phyloP scores from a whole-genome alignment of 2,113 vertebrate species.

The Ranitomeya variabilis region DNA sequence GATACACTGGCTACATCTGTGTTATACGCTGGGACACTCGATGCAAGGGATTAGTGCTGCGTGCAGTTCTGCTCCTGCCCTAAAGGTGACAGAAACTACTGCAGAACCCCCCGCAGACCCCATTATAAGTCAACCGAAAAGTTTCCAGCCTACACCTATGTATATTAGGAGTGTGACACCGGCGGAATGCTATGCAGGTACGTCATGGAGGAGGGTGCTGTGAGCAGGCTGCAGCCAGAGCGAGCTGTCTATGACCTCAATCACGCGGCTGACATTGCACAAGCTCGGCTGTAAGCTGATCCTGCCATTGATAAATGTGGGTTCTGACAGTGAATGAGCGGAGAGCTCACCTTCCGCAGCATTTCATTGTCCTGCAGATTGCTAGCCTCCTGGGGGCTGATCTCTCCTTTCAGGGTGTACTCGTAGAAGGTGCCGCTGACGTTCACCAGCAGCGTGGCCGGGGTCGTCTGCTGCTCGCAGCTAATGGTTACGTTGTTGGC shows the following conservation, averaged over 20 bases:
- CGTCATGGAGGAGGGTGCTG: neutral
- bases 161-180: neutral
- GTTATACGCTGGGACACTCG: no score
- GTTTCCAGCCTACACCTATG: no score
- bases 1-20: no score
- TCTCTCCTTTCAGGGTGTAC: conserved; percentile 93
- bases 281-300: neutral
- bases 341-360: conserved; percentile 87
- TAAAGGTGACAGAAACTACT: no score
- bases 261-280: neutral
- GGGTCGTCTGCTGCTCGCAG: conserved; percentile 88
- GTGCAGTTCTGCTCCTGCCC: no score
- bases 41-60: no score
- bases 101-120: no score
- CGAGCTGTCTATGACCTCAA: neutral
- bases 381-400: conserved; percentile 80
- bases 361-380: conserved; percentile 93
- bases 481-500: conserved; percentile 84
- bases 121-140: no score
- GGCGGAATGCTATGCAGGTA: neutral
- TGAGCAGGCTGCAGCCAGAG: conserved; percentile 11
- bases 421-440: conserved; percentile 94
- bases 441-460: conserved; percentile 89
- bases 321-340: neutral
- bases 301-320: neutral